These are phyloP conservation scores for Neoniphon sammara DNA, from an alignment of 2,797 vertebrate genomes.

Conservation along the genomic window DNA sequence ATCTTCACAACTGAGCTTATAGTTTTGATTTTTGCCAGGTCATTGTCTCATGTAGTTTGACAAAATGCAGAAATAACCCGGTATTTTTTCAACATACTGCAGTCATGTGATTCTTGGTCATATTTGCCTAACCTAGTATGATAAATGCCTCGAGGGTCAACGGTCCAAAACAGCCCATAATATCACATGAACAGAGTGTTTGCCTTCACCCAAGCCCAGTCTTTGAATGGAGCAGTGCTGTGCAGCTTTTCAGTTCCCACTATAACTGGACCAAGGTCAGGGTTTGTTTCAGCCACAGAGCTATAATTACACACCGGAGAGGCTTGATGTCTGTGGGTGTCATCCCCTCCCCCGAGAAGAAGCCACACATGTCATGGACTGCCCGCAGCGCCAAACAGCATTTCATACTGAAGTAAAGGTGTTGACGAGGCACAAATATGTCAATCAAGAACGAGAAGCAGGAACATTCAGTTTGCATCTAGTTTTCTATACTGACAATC, in stretches of 20 bases:
- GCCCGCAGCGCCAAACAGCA: conserved; percentile 3
- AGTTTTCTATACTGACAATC: neutral
- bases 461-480: neutral
- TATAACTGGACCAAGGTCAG: conserved; percentile 31
- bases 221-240: neutral
- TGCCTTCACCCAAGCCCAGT: neutral
- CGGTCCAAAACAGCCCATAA: neutral
- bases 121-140: neutral
- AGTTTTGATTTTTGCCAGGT: neutral
- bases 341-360: conserved; percentile 22
- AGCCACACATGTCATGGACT: neutral
- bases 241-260: conserved; percentile 17
- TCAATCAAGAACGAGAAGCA: neutral
- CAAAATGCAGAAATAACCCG: neutral
- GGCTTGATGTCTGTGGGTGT: conserved; percentile 9
- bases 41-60: neutral
- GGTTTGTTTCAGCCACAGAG: conserved; percentile 14
- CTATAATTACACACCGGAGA: conserved; percentile 38
- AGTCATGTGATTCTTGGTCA: neutral
- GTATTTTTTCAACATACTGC: neutral
- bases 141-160: neutral
- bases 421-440: neutral
- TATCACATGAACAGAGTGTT: neutral
- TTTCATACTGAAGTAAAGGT: neutral
- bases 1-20: neutral